phyloP scores from a whole-genome alignment of 1,140 invertebrate genomes.

The Drosophila carrolli region DNA sequence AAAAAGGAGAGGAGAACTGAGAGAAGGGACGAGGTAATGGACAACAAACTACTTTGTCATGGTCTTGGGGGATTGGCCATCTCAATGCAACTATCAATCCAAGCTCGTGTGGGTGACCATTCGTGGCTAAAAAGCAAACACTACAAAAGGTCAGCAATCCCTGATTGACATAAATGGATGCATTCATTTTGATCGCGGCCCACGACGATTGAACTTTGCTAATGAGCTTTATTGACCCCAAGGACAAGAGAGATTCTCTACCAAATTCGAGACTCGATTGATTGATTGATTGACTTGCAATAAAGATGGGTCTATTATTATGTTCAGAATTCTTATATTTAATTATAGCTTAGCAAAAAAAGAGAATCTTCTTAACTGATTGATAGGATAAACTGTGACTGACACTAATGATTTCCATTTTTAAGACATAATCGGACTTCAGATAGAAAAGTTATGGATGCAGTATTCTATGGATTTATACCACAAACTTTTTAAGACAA shows the following conservation, averaged over 20 bases:
- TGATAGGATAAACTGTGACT: neutral
- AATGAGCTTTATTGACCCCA: slow-evolving; percentile 56
- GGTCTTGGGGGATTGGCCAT: slow-evolving; percentile 55
- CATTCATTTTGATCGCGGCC: slow-evolving; percentile 40
- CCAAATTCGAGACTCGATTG: neutral
- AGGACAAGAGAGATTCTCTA: slow-evolving; percentile 1
- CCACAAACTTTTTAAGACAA: too few species aligned
- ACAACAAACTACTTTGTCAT: slow-evolving; percentile 74
- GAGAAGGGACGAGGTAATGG: slow-evolving; percentile 18
- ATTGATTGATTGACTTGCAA: slow-evolving; percentile 29
- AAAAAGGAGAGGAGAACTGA: neutral
- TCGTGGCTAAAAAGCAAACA: neutral
- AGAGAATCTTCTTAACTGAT: neutral
- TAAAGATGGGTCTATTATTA: neutral
- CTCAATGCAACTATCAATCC: slow-evolving; percentile 78
- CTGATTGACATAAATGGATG: slow-evolving; percentile 50
- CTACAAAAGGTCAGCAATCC: slow-evolving; percentile 28
- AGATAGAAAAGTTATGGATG: too few species aligned
- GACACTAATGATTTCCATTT: slow-evolving; percentile 1
- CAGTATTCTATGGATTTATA: too few species aligned
- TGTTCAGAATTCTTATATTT: neutral
- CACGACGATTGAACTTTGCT: slow-evolving; percentile 47
- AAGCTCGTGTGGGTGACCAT: slow-evolving; percentile 49
- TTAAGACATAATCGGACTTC: too few species aligned
- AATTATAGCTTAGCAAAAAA: neutral